A percentile compares a stretch with the other conserved stretches of the same genome.
Conservation (phyloP, 2,113 vertebrate genomes). For the Lophotis ruficrista region DNA sequence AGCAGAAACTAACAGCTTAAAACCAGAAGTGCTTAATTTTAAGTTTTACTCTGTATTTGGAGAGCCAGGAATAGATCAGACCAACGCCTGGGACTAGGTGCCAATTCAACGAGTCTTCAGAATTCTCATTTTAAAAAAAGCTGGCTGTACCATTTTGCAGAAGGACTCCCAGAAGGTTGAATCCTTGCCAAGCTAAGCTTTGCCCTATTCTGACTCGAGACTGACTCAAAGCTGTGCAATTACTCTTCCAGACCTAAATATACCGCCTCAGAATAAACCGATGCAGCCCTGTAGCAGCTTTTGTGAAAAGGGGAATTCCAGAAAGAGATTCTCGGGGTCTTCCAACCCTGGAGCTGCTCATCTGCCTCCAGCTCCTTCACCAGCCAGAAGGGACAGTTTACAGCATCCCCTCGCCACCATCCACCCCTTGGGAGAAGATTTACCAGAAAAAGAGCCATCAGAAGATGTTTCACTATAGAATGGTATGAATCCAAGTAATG, state of each 20-base stretch:
- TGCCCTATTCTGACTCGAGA: constrained; percentile 20
- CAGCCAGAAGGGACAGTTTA: neutral
- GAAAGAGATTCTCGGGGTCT: neutral
- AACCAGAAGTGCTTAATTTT: constrained; percentile 42
- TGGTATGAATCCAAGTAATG: neutral
- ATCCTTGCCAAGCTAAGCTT: constrained; percentile 39
- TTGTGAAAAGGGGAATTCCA: neutral
- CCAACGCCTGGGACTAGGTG: neutral
- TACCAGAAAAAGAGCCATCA: neutral
- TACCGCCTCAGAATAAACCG: constrained; percentile 26
- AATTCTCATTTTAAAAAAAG: constrained; percentile 43
- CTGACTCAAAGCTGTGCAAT: constrained; percentile 45
- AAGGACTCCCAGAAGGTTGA: constrained; percentile 2
- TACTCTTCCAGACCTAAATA: constrained; percentile 50
- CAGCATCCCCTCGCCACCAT: neutral
- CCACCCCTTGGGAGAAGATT: neutral
- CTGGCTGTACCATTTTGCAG: neutral
- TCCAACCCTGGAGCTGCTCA: neutral
- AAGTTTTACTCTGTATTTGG: constrained; percentile 2
- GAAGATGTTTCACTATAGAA: neutral
- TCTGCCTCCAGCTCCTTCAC: neutral
- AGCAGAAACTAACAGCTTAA: constrained; percentile 15
- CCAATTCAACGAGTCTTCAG: neutral
- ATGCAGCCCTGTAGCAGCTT: neutral
- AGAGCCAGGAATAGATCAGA: constrained; percentile 37